phyloP scores from a whole-genome alignment of 2,113 vertebrate species.

The Clarias macrocephalus region DNA sequence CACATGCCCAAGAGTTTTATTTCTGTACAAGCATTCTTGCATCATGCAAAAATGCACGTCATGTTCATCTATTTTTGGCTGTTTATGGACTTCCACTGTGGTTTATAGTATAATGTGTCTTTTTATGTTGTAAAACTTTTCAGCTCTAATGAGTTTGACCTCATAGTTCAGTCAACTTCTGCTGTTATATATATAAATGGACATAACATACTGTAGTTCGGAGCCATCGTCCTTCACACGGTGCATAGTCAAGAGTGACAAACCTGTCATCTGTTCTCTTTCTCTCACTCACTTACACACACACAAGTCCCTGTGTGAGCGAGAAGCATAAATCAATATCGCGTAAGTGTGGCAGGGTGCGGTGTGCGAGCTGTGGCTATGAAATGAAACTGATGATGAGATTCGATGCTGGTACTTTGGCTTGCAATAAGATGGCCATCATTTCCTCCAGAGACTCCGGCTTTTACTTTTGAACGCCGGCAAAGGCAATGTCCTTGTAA shows the following conservation, averaged over 20 bases:
- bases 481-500: neutral
- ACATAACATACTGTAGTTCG: neutral
- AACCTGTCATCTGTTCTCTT: conserved; percentile 5
- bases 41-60: too few relatives aligned
- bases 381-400: conserved; percentile 39
- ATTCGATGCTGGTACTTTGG: conserved; percentile 35
- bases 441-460: neutral
- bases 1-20: neutral
- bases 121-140: neutral
- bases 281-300: conserved; percentile 8
- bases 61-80: neutral
- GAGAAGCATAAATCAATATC: conserved; percentile 25
- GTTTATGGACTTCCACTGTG: neutral
- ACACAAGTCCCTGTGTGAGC: conserved; percentile 11
- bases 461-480: neutral
- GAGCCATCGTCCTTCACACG: neutral
- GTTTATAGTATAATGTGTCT: neutral
- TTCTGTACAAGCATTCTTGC: neutral
- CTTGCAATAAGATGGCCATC: conserved; percentile 23
- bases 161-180: neutral
- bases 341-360: conserved; percentile 21
- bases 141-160: neutral
- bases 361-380: conserved; percentile 27
- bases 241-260: conserved; percentile 17
- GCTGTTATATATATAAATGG: neutral